These are phyloP conservation scores for Meandrina meandrites DNA, from an alignment of 92 coral and sea anemone species.

Conservation along the genomic window DNA sequence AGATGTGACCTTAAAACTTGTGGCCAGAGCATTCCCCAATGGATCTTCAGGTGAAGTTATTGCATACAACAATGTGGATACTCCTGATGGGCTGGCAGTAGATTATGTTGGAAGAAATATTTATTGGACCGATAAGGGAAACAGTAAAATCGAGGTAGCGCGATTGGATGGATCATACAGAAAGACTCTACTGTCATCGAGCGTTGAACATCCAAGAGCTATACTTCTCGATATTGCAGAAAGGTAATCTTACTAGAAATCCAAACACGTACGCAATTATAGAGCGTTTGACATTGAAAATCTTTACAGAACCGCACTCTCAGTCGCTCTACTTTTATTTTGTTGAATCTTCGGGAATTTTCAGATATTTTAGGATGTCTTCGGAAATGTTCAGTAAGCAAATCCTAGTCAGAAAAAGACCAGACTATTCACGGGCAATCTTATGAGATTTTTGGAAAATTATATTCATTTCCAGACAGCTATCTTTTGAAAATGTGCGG, in stretches of 20 bases:
- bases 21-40: conserved; percentile 49
- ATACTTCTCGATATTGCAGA: conserved; percentile 44
- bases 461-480: too few relatives aligned
- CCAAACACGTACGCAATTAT: too few relatives aligned
- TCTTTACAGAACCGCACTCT: too few relatives aligned
- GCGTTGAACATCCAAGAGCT: conserved; percentile 48
- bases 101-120: conserved; percentile 51
- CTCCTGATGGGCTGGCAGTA: conserved; percentile 56
- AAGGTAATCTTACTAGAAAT: conserved; percentile 33
- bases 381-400: too few relatives aligned
- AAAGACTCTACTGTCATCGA: conserved; percentile 12
- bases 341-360: too few relatives aligned
- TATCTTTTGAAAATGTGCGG: too few relatives aligned
- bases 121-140: conserved; percentile 58
- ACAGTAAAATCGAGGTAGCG: conserved; percentile 44
- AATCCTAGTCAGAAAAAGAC: too few relatives aligned
- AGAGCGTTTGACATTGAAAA: too few relatives aligned
- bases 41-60: conserved; percentile 46
- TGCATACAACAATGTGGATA: conserved; percentile 15
- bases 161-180: conserved; percentile 52
- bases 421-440: too few relatives aligned
- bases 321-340: too few relatives aligned
- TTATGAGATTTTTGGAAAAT: too few relatives aligned
- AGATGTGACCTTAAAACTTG: conserved; percentile 29
- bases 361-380: too few relatives aligned